Evolutionary conservation across 2,113 vertebrate genomes (phyloP), one percentile per base, ranked within the genome.

Genomic region (Ptilorrhoa leucosticta): DNA sequence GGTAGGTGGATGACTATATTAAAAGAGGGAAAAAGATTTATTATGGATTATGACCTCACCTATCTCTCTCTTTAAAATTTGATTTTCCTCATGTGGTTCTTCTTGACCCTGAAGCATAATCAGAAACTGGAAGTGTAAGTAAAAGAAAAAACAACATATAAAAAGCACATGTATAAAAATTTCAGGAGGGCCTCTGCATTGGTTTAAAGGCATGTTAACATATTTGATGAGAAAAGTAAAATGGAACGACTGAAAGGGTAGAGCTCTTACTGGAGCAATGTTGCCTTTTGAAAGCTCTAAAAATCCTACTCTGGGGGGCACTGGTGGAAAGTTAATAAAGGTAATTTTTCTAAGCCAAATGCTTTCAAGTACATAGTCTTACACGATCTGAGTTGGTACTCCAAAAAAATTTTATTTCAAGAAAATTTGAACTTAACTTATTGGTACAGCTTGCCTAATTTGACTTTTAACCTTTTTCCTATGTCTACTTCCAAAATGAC

Each of bases 401-500:
- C 47, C 22, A 35, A 88, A 51, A 22, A n/a, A n/a, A n/a, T n/a
- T 30, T 68, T 69, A 63, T 45, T 93, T 91, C 30, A 92, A 81
- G 83, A 91, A 70, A 80, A 86, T 21, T n/a, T 80, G 40, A 44
- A 17, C 53, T 72, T 71, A 79, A 56, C 40, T 81, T 81, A 60
- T 0, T 73, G 37, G 44, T 73, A 37, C 15, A 80, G 33, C 22
- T 91, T 90, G 45, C 64, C 44, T 81, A 20, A 44, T 80, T 81
- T 83, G 75, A 91, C 87, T 91, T 88, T 28, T 89, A 89, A 91
- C 63, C 39, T 86, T 96, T 93, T 75, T 27, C 63, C 23, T 50
- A 2, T n/a, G 56, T 66, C 68, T 90, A 1, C 60, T 83, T 86
- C n/a, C 54, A 83, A 80, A 85, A 83, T 56, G 39, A 27, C 24